Evolutionary conservation across 2,113 vertebrate species (phyloP), one percentile per base, ranked within the genome.

Genomic region (Laterallus jamaicensis): DNA sequence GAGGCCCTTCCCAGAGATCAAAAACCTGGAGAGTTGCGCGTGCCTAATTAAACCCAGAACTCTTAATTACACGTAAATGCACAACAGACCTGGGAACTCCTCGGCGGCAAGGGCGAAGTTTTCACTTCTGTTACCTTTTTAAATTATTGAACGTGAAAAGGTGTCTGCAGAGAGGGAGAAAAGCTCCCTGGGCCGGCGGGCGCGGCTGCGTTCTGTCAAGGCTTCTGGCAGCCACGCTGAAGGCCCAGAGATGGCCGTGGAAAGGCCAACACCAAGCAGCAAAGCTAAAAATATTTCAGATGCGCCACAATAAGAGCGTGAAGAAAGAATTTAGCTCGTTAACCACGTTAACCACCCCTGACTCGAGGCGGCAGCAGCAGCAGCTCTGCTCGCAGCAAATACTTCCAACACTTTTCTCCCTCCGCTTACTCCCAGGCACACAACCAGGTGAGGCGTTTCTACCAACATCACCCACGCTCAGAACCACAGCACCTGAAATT

Each of bases 281-380:
- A 44, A 60, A 31, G 92, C 89, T 94, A 95, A 94, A 96, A 95
- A 92, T 92, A 96, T 59, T 54, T 59, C 86, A 76, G 64, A 70
- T 20, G 86, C 44, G 58, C 90, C 75, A 58, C 39, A 84, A 66
- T 79, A 88, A 83, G 74, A 50, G 81, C 28, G 26, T 26, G 64
- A 39, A 50, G 32, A 5, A 63, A 55, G 37, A 60, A 76, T 62
- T 81, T 70, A 78, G 75, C 88, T 86, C 67, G 52, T 75, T 49
- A 28, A 56, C 44, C 44, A 47, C 44, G 44, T 47, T 47, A 47
- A 82, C 32, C 54, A 42, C 4, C 22, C 64, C 75, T 59, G 28
- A 66, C 49, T 66, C 11, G 56, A 71, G 85, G 40, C 82, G 64
- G 35, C 2, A 6, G 44, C 58, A 52, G 86, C 58, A 52, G 85